Conservation (phyloP, 53 echinoderm and acorn worm species). For the Patiria pectinifera region DNA sequence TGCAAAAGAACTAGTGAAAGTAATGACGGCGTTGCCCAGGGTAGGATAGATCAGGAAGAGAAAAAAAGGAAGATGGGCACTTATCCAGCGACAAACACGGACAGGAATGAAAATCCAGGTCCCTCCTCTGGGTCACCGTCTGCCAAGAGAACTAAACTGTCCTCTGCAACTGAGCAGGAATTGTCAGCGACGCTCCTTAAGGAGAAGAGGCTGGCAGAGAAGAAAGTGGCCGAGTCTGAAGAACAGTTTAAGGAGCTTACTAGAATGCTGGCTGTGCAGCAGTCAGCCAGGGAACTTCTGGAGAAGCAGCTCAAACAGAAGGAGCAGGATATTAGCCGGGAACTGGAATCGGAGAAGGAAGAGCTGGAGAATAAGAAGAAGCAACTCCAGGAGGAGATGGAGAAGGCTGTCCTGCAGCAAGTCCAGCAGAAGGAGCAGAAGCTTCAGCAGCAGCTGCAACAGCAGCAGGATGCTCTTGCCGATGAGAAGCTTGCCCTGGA, state of each 20-base stretch:
- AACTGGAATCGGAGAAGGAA: constrained; percentile 74
- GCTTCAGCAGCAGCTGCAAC: constrained; percentile 64
- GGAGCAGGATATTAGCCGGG: constrained; percentile 61
- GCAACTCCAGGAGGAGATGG: constrained; percentile 74
- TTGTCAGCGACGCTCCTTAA: constrained; percentile 51
- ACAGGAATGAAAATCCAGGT: constrained; percentile 46
- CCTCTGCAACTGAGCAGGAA: constrained; percentile 44
- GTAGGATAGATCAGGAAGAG: constrained; percentile 25
- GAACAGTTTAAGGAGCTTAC: constrained; percentile 58
- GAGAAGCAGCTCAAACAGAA: constrained; percentile 61
- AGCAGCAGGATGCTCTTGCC: constrained; percentile 73
- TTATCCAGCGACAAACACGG: not conserved
- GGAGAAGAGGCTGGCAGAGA: constrained; percentile 61
- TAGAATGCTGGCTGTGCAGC: constrained; percentile 55
- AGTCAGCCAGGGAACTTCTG: constrained; percentile 44
- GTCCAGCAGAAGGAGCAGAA: constrained; percentile 74
- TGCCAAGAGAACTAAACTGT: constrained; percentile 59
- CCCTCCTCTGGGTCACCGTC: constrained; percentile 48
- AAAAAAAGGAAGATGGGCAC: constrained; percentile 58
- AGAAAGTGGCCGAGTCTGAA: constrained; percentile 55
- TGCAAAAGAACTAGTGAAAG: constrained; percentile 22
- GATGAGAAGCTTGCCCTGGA: constrained; percentile 66
- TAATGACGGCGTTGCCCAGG: not conserved
- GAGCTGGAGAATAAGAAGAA: constrained; percentile 71
- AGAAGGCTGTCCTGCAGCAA: constrained; percentile 52